Evolutionary conservation across 1,140 invertebrate genomes (phyloP).

Genomic region (Zophobas morio): DNA sequence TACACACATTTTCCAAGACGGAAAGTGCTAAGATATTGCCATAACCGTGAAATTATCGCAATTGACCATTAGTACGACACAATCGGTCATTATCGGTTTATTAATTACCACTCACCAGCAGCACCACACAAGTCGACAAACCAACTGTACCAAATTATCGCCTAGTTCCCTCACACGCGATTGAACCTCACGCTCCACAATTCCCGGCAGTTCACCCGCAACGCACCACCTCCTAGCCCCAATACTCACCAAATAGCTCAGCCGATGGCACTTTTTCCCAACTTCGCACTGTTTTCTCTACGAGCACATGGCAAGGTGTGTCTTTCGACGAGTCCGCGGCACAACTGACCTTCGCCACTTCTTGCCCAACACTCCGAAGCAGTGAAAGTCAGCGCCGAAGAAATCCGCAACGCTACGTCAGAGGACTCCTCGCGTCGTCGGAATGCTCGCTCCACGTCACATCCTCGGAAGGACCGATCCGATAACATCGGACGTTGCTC

Average conservation of each 20-base stretch:
- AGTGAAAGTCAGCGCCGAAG: slow-evolving; percentile 45
- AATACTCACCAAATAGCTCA: slow-evolving; percentile 11
- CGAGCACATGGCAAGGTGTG: slow-evolving; percentile 46
- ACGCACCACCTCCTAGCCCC: neutral
- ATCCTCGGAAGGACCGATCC: slow-evolving; percentile 19
- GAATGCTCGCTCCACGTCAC: slow-evolving; percentile 18
- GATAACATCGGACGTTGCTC: neutral
- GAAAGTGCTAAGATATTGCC: too few relatives aligned
- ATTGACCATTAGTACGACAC: too few relatives aligned
- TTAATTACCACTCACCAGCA: too few relatives aligned
- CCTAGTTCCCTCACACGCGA: too few relatives aligned
- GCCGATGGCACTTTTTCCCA: neutral
- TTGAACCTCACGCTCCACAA: neutral
- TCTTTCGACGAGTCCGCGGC: slow-evolving; percentile 31
- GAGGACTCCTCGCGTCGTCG: slow-evolving; percentile 31
- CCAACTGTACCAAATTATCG: too few relatives aligned
- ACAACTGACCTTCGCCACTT: slow-evolving; percentile 50
- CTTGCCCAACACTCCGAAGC: slow-evolving; percentile 45
- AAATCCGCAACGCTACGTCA: slow-evolving; percentile 36
- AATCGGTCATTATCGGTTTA: too few relatives aligned
- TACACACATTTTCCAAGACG: too few relatives aligned
- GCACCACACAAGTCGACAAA: too few relatives aligned
- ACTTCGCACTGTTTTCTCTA: slow-evolving; percentile 26
- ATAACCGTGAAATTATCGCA: too few relatives aligned
- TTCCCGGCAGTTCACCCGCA: neutral